Evolutionary conservation across 2,888 invertebrate genomes (phyloP).

Genomic region (Gerris lacustris): DNA sequence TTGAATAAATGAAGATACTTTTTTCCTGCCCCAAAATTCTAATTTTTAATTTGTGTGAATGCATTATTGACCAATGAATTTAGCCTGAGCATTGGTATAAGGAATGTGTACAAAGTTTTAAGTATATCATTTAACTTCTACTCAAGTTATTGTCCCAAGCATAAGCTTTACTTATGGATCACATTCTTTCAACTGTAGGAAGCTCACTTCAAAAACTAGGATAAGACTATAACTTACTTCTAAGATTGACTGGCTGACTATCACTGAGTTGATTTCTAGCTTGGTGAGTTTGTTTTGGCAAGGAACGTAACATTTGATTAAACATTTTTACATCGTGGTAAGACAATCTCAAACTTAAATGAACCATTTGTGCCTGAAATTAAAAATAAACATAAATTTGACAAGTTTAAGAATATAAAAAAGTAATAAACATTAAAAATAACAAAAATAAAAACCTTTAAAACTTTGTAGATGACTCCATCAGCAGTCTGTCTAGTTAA

Average conservation of each 20-base stretch:
- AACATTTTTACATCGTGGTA: constrained; percentile 91
- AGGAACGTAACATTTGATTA: constrained; percentile 69
- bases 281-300: constrained; percentile 65
- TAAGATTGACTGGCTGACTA: constrained; percentile 34
- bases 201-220: too few relatives aligned
- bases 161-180: too few relatives aligned
- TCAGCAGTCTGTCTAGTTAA: constrained; percentile 22
- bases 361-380: constrained; percentile 34
- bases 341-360: constrained; percentile 71
- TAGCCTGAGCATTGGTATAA: too few relatives aligned
- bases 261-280: constrained; percentile 39
- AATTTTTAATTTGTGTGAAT: too few relatives aligned
- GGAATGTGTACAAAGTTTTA: too few relatives aligned
- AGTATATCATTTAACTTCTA: too few relatives aligned
- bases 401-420: neutral
- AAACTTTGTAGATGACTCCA: constrained; percentile 36
- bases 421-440: neutral
- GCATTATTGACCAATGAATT: too few relatives aligned
- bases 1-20: too few relatives aligned
- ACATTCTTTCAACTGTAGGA: too few relatives aligned
- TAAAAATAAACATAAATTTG: neutral
- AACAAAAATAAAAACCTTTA: constrained; percentile 31
- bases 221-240: constrained; percentile 29
- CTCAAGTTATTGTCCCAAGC: too few relatives aligned
- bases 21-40: too few relatives aligned